These are phyloP conservation scores for Bovichtus diacanthus DNA, from an alignment of 2,797 vertebrate species.

Conservation along the genomic window DNA sequence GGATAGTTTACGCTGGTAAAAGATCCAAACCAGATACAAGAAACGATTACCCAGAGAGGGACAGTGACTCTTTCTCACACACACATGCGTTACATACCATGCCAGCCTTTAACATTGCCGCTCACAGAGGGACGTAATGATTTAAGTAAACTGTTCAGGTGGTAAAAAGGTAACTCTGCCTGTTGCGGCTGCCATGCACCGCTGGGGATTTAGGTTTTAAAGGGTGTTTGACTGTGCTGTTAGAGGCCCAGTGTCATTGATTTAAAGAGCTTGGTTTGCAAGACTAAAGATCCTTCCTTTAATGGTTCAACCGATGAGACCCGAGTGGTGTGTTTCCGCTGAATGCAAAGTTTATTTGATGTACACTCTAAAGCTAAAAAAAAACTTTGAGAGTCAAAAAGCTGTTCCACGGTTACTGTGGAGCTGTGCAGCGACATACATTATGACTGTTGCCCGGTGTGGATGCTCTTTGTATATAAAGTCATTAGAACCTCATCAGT, in stretches of 20 bases:
- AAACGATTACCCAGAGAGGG: constrained; percentile 50
- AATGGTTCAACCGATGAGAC: constrained; percentile 18
- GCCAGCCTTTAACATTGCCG: constrained; percentile 52
- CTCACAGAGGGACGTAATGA: constrained; percentile 57
- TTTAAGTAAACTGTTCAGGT: constrained; percentile 68
- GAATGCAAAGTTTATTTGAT: constrained; percentile 24
- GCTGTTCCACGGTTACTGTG: constrained; percentile 7
- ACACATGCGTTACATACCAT: constrained; percentile 7
- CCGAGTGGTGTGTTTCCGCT: background rate
- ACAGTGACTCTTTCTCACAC: background rate
- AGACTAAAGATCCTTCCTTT: constrained; percentile 19
- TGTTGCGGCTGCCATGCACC: constrained; percentile 32
- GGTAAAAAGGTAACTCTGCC: constrained; percentile 55
- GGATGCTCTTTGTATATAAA: constrained; percentile 82
- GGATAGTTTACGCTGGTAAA: constrained; percentile 57
- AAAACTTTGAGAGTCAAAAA: constrained; percentile 24
- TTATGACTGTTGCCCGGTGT: constrained; percentile 53
- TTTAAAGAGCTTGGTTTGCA: constrained; percentile 37
- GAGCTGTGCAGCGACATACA: constrained; percentile 2
- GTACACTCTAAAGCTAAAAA: constrained; percentile 22
- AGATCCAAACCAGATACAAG: constrained; percentile 52
- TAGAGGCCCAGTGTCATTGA: constrained; percentile 41
- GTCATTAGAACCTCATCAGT: constrained; percentile 84
- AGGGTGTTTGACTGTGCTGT: constrained; percentile 56
- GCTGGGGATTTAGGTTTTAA: constrained; percentile 47